Evolutionary conservation across 30 jellyfish, hydroid and myxozoan species (phyloP).

Genomic region (Phacellophora camtschatica): DNA sequence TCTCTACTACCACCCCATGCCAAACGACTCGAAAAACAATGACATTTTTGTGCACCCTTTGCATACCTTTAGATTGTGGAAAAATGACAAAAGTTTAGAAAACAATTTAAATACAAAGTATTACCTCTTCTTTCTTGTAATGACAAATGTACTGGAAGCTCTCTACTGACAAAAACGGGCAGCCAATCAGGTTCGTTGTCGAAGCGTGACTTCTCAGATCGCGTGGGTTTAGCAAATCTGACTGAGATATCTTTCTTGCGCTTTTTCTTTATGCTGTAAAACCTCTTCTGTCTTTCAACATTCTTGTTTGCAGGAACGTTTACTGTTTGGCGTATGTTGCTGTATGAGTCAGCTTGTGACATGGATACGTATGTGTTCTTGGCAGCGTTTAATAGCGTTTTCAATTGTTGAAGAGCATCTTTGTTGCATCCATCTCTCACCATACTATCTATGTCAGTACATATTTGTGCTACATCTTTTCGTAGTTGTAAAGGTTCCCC

Average conservation of each 20-base stretch:
- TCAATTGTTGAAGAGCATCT: not conserved
- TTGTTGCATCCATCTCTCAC: not conserved
- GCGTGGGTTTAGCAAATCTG: not conserved
- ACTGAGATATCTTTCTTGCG: not conserved
- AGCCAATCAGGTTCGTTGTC: constrained; percentile 13
- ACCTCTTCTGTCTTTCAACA: not conserved
- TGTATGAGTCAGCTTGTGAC: not conserved
- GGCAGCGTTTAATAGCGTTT: not conserved
- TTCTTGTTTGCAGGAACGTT: not conserved
- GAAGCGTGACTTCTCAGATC: not conserved
- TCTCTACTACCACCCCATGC: too few species aligned
- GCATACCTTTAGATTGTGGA: too few species aligned
- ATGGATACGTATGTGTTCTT: not conserved
- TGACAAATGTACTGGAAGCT: not conserved
- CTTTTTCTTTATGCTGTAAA: not conserved
- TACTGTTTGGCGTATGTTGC: not conserved
- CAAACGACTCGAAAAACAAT: too few species aligned
- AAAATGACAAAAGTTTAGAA: too few species aligned
- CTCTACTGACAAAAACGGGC: not conserved
- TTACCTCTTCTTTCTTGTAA: too few species aligned
- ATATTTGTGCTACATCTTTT: not conserved
- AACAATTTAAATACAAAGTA: too few species aligned
- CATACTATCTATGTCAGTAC: not conserved
- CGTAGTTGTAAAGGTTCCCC: not conserved
- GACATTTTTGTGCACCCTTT: too few species aligned